Base-by-base conservation (phyloP, 1,140 invertebrate genomes). In the Calephelis nemesis region DNA sequence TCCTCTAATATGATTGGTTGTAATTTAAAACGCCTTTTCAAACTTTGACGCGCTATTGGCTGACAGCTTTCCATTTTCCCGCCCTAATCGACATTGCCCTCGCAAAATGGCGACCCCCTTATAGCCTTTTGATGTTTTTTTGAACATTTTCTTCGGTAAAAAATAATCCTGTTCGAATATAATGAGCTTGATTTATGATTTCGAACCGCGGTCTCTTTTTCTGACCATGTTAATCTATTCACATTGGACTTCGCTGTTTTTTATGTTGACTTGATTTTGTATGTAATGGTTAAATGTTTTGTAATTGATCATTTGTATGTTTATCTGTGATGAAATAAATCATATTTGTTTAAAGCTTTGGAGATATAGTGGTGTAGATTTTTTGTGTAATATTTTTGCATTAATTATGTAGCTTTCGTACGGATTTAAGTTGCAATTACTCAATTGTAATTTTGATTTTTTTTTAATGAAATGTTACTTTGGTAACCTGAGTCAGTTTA, bases 151-250 rank as follows among this genome's bases (percentile, higher is more conserved):
- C 85, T 90, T 83, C 78, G 75, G 80, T 90, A 91, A 91, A 91
- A 91, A 91, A 91, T 91, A 91, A 91, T 91, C 87, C 86, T 82
- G 89, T 90, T 88, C 79, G 79, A 81, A 88, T 87, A 91, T 91
- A 91, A 91, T 91, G 88, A 91, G 86, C 84, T 90, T 91, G 88
- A 91, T 91, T 91, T 91, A 91, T 88, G 87, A 79, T 87, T 87
- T 84, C 82, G 86, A 88, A 84, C 84, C 81, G 82, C 78, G 79
- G 74, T 75, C 78, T 82, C 74, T 77, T 87, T 85, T 84, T 86
- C 80, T 87, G 77, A 77, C 76, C 79, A 81, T 88, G 83, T 87
- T 89, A 84, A 86, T 89, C 87, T 89, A 67, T 52, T 67, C 50
- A 54, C 50, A 50, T 50, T 40, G 52, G 52, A 39, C 58, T 81